Evolutionary conservation across 2,113 vertebrate genomes (phyloP).

Genomic region (Phycodurus eques): DNA sequence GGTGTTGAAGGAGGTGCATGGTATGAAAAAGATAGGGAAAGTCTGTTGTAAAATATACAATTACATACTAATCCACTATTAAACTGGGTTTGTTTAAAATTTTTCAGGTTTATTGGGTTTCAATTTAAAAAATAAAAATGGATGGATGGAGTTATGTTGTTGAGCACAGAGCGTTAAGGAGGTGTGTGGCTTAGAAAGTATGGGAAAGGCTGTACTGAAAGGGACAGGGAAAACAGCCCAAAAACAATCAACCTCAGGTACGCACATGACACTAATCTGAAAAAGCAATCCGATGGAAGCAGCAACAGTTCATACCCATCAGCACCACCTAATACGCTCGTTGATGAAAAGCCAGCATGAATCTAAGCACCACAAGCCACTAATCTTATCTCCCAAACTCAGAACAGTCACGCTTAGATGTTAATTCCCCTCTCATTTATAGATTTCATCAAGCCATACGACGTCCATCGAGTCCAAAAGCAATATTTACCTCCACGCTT

Average conservation of each 20-base stretch:
- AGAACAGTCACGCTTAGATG: conserved; percentile 51
- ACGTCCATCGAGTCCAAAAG: conserved; percentile 11
- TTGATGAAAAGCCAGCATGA: conserved; percentile 24
- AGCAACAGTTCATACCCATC: conserved; percentile 26
- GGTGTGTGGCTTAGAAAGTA: not conserved
- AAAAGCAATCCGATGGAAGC: not conserved
- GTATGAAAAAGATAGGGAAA: too few species aligned
- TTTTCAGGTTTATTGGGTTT: too few species aligned
- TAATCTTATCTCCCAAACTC: conserved; percentile 50
- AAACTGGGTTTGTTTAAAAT: too few species aligned
- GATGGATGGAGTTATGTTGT: not conserved
- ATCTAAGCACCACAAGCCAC: conserved; percentile 18
- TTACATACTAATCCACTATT: too few species aligned
- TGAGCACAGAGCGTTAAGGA: not conserved
- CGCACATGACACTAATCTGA: not conserved
- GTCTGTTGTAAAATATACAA: too few species aligned
- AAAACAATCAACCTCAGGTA: not conserved
- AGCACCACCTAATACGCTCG: conserved; percentile 21
- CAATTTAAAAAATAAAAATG: too few species aligned
- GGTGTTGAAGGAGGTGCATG: too few species aligned
- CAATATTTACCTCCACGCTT: conserved; percentile 41
- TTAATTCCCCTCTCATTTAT: conserved; percentile 44
- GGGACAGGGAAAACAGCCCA: not conserved
- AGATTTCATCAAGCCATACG: conserved; percentile 32
- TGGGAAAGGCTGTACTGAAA: not conserved